Base-by-base conservation (phyloP, 2,113 vertebrate species). In the Lamprologus tigripictilis region DNA sequence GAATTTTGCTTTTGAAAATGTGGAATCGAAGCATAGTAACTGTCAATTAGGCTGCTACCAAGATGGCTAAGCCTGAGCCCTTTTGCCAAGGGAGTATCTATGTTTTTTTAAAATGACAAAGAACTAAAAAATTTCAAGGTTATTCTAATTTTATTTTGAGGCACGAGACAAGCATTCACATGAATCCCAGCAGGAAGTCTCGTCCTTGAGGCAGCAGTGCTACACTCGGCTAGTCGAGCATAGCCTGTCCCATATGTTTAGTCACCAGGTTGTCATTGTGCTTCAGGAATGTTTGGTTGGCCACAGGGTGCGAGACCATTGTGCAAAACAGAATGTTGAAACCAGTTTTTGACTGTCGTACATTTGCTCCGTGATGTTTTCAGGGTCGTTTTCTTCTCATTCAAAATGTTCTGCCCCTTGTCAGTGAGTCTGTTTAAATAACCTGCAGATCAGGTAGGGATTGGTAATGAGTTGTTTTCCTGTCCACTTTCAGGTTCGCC, bases 401-500 rank as follows among this genome's bases (percentile, higher is more conserved):
- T 16, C 23, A 57, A 54, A 58, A 53, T 7, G 12, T 51, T 68
- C 57, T 40, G 33, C 2, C 28, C 31, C 8, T 33, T 51, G 26
- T 47, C 40, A 19, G 14, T 1, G 1, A 49, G 42, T 76, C 23
- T 0, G 1, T 49, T 31, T 49, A 78, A 73, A 49, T 78, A 10
- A 78, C 42, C 42, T 4, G 9, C 42, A 13, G 23, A 49, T 49
- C 71, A 31, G 5, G 1, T 12, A 2, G 54, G 23, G 63, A 83
- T 35, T 35, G 1, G 19, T 45, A 37, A 26, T 5, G 19, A 51
- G 14, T 37, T 42, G 1, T 63, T 71, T 49, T 94, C 21, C 47
- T 21, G 40, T 42, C 10, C 10, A 5, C 66, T 78, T 49, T 37
- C 94, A 98, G 99, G 86, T 99, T 99, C 92, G 98, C 99, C 86